phyloP scores from a whole-genome alignment of 2,797 vertebrate species.

The Sparidentex hasta region DNA sequence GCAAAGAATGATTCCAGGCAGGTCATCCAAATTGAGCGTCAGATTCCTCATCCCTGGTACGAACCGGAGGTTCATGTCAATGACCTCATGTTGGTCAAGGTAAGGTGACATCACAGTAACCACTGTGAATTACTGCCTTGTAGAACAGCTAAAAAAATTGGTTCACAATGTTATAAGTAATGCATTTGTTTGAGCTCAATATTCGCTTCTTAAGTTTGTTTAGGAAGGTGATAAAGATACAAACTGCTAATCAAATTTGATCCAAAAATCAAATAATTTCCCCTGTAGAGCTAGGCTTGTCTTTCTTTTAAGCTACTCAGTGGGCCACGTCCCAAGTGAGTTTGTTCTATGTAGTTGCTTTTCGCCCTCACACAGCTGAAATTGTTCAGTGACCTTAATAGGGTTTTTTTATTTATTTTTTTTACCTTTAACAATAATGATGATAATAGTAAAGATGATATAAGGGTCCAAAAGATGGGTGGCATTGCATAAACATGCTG shows the following conservation, averaged over 20 bases:
- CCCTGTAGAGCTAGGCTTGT: not conserved
- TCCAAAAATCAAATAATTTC: not conserved
- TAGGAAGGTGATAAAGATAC: not conserved
- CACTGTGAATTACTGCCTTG: not conserved
- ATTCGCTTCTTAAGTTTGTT: not conserved
- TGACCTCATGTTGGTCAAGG: conserved; percentile 83
- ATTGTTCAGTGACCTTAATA: not conserved
- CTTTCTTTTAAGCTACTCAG: not conserved
- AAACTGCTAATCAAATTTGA: not conserved
- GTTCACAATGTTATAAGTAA: not conserved
- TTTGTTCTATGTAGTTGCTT: not conserved
- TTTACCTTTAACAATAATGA: too few relatives aligned
- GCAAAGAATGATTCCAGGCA: conserved; percentile 33
- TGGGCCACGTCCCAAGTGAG: not conserved
- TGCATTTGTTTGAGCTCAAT: not conserved
- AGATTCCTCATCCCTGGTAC: conserved; percentile 65
- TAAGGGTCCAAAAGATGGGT: too few relatives aligned
- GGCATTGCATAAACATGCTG: too few relatives aligned
- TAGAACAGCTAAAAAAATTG: not conserved
- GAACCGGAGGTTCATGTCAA: not conserved
- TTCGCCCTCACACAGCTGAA: not conserved
- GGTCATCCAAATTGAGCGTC: not conserved
- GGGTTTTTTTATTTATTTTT: too few relatives aligned
- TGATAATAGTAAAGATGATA: too few relatives aligned
- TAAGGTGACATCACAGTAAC: conserved; percentile 25